A percentile compares a stretch with the other conserved stretches of the same genome.
Evolutionary conservation across 2,888 invertebrate genomes (phyloP).

Genomic region (Nemoura dubitans): DNA sequence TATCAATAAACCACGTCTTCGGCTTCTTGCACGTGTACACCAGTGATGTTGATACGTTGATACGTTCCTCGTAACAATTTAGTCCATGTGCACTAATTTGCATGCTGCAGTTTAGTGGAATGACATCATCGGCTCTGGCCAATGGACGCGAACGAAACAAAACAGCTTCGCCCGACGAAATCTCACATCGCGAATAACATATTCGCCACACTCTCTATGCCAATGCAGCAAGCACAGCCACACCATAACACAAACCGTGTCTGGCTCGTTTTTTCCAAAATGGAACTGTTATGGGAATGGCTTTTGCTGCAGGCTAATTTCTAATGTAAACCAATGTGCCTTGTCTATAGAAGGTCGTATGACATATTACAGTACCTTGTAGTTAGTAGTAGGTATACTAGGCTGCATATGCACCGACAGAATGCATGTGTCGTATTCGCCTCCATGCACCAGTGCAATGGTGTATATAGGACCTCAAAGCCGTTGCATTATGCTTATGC

Average conservation of each 20-base stretch:
- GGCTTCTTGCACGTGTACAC: no score
- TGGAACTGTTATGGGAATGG: constrained; percentile 30
- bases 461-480: background rate
- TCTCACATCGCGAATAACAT: background rate
- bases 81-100: background rate
- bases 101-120: background rate
- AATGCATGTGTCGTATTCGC: no score
- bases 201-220: background rate
- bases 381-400: background rate
- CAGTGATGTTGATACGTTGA: no score
- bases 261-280: constrained; percentile 19
- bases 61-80: background rate
- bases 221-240: background rate
- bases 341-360: constrained; percentile 27
- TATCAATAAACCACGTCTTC: no score
- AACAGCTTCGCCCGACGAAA: background rate
- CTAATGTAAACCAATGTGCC: constrained; percentile 19
- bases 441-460: background rate
- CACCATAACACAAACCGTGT: background rate
- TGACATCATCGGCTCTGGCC: background rate
- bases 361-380: background rate
- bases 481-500: background rate
- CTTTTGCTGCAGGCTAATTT: constrained; percentile 23
- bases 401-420: background rate
- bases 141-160: background rate